Evolutionary conservation across 2,888 invertebrate species (phyloP).

Genomic region (Nineta flava): DNA sequence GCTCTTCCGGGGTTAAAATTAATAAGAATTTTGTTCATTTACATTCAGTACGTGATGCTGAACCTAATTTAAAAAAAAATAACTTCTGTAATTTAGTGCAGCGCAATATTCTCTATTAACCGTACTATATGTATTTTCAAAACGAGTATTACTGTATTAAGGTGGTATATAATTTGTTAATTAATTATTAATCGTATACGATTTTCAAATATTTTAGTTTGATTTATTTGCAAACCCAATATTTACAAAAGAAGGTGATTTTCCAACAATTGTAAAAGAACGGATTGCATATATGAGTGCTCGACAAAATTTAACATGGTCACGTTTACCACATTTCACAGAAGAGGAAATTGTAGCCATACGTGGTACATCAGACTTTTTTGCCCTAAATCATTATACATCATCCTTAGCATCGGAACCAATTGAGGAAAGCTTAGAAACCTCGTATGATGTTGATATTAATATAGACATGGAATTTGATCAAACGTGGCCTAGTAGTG

Average conservation of each 20-base stretch:
- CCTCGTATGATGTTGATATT: background rate
- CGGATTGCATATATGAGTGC: conserved; percentile 27
- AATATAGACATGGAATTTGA: background rate
- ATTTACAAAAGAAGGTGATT: conserved; percentile 30
- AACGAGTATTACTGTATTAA: no score
- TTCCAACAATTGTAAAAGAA: conserved; percentile 31
- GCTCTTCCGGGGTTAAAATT: no score
- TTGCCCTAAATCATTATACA: conserved; percentile 51
- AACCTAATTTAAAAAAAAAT: no score
- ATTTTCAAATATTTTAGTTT: no score
- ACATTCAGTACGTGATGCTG: no score
- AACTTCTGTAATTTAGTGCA: no score
- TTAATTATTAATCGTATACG: no score
- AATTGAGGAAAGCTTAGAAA: background rate
- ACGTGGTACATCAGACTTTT: conserved; percentile 39
- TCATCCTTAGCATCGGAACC: background rate
- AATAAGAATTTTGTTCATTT: no score
- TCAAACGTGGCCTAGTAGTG: background rate
- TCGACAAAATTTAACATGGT: conserved; percentile 25
- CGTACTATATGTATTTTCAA: no score
- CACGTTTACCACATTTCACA: conserved; percentile 30
- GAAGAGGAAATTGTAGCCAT: conserved; percentile 27
- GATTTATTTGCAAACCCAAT: conserved; percentile 33
- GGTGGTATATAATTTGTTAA: no score
- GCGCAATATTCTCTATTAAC: no score